Evolutionary conservation across 1,140 invertebrate genomes (phyloP).

Genomic region (Phymastichus coffea): DNA sequence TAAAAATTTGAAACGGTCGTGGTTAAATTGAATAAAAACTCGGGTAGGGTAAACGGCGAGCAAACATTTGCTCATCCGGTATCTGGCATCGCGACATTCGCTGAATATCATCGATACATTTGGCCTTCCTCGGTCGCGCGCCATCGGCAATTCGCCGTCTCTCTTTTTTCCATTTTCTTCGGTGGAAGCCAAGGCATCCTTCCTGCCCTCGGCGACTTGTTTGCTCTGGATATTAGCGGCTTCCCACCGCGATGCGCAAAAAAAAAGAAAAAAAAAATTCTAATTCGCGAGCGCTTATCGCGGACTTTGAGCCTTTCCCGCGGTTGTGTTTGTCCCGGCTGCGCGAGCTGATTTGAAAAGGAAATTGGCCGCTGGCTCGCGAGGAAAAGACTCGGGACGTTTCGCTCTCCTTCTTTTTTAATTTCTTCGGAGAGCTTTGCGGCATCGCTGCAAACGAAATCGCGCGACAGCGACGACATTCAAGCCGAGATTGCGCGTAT

Average conservation of each 20-base stretch:
- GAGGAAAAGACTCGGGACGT: too few species aligned
- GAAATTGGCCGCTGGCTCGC: neutral
- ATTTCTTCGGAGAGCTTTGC: too few species aligned
- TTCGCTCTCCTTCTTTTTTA: too few species aligned
- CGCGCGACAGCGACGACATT: too few species aligned
- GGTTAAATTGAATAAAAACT: conserved; percentile 6
- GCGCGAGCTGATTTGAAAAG: neutral
- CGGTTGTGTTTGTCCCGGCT: neutral
- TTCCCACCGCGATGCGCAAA: conserved; percentile 3
- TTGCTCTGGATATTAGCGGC: conserved; percentile 9
- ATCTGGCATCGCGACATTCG: neutral
- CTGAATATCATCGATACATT: conserved; percentile 4
- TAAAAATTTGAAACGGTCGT: too few species aligned
- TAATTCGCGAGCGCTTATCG: conserved; percentile 14
- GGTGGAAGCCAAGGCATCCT: too few species aligned
- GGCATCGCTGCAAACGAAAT: too few species aligned
- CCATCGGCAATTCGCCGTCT: too few species aligned
- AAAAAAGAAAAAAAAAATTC: conserved; percentile 21
- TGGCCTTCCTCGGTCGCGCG: too few species aligned
- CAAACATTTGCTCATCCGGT: conserved; percentile 7
- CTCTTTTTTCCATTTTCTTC: neutral
- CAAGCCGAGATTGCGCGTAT: too few species aligned
- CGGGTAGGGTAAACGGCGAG: neutral
- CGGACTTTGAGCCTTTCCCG: neutral
- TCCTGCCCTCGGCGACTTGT: too few species aligned